phyloP scores from a whole-genome alignment of 92 coral and sea anemone genomes.

The Porites lobata region DNA sequence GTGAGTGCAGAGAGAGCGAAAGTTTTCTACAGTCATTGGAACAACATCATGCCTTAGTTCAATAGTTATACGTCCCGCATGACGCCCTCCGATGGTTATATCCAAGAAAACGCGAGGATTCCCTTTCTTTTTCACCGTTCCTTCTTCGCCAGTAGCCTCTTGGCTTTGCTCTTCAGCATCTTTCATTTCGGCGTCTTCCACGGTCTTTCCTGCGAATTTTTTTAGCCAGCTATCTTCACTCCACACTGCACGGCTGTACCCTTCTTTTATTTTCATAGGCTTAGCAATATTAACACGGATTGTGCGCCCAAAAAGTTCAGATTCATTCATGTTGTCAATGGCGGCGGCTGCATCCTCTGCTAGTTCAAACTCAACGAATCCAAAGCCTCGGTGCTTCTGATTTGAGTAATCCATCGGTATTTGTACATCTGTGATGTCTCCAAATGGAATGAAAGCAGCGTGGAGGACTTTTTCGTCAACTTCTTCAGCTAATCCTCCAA shows the following conservation, averaged over 20 bases:
- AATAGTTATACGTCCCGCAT: slow-evolving; percentile 86
- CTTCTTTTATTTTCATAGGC: slow-evolving; percentile 99
- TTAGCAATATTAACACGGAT: slow-evolving; percentile 96
- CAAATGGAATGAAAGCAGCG: slow-evolving; percentile 99
- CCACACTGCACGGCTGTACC: slow-evolving; percentile 98
- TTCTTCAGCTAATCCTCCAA: slow-evolving; percentile 99
- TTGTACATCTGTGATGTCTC: slow-evolving; percentile 99
- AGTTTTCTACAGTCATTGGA: slow-evolving; percentile 98
- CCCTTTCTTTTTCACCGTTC: slow-evolving; percentile 71
- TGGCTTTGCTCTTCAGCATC: slow-evolving; percentile 65
- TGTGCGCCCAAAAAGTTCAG: slow-evolving; percentile 97
- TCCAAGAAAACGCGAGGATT: slow-evolving; percentile 95
- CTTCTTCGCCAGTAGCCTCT: slow-evolving; percentile 59
- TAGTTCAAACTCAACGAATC: slow-evolving; percentile 98
- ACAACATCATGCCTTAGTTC: slow-evolving; percentile 96
- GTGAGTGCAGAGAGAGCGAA: slow-evolving; percentile 97
- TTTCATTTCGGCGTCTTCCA: slow-evolving; percentile 68
- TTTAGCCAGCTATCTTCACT: slow-evolving; percentile 97
- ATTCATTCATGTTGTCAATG: slow-evolving; percentile 99
- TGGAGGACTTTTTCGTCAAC: slow-evolving; percentile 99
- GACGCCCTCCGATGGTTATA: slow-evolving; percentile 82
- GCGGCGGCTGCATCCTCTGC: slow-evolving; percentile 99
- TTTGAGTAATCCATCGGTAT: slow-evolving; percentile 96
- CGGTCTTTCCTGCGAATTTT: slow-evolving; percentile 91
- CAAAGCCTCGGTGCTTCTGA: slow-evolving; percentile 97